Base-by-base conservation (phyloP, 2,888 invertebrate genomes). In the Pseudococcus longispinus region DNA sequence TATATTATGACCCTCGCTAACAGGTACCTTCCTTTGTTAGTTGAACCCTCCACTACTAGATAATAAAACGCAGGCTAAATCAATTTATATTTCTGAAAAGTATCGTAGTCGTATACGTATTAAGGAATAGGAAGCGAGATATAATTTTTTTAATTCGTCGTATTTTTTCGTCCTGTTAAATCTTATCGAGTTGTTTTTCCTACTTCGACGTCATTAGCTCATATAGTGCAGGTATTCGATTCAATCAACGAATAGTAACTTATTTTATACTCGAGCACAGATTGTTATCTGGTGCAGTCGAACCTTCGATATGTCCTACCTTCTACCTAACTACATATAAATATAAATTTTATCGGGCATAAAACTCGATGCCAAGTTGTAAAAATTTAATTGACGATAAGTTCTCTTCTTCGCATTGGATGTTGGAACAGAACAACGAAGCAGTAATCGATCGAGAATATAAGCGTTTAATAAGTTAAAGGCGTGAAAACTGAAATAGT, bases 1-100 rank as follows among this genome's bases (percentile, higher is more conserved):
- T 85, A 65, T 85, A 85, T 65, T 85, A 85, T 85, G 85, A 85
- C 85, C 85, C 85, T 84, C 42, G 11, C 77, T 42, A 80, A 85
- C 85, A 85, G 85, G 70, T 85, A 85, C 60, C 29, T 84, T 60
- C 83, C 83, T 84, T 85, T 26, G 13, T 85, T 85, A 70, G 70
- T 70, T 26, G 23, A 70, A 44, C 85, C 85, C 85, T 42, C 42
- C 23, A 85, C 85, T 70, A 70, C 37, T 42, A 85, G 85, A 60
- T 65, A 70, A 85, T 85, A 85, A 70, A 65, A 4, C 32, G 37
- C 60, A 85, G 65, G n/a, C 65, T 65, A 84, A 85, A 85, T 85
- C 85, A 85, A 85, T 85, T 85, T 85, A 85, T 85, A 65, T 60
- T 65, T 85, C 32, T 15, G 29, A 55, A 60, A 37, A 84, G 42